Base-by-base conservation (phyloP, 2,113 vertebrate species). In the Petrocephalus microphthalmus region DNA sequence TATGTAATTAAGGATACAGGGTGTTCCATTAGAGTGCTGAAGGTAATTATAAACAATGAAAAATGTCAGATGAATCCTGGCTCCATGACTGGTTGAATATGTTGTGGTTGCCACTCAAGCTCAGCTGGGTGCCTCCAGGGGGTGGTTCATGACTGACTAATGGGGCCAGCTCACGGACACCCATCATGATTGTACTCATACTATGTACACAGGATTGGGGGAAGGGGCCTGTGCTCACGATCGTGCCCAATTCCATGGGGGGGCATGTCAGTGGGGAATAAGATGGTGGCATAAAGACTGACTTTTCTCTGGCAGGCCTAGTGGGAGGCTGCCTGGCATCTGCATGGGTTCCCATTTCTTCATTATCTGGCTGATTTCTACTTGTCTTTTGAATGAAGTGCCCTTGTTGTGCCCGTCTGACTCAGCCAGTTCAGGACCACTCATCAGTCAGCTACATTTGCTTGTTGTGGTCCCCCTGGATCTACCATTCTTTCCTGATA, bases 41-140 rank as follows among this genome's bases (percentile, higher is more conserved):
- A 90, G 90, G 91, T 91, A 94, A 95, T 95, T 94, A 95, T 93
- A 91, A 56, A 42, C 91, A 91, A 90, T 91, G 88, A 92, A 91
- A 94, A 95, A 95, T 95, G 94, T 94, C 93, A 94, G 89, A 89
- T 89, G 91, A 93, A 93, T 94, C 92, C 90, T 88, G 90, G 92
- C 92, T 91, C 83, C 1, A 88, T 25, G 83, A 91, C 86, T 90
- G 89, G 91, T 93, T 89, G 74, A 54, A 78, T 82, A 91, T 91
- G 92, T 91, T 3, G 47, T 17, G 78, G 91, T 89, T 87, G 56
- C 45, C 84, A 86, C 52, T 90, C 71, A 19, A 37, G 85, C 67
- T 52, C 57, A 51, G 88, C 47, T 19, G 29, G 60, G 84, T 54
- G 51, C 49, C 64, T 74, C 25, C 49, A 60, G 51, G 33, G 84